Percentiles rank a stretch among this genome's conserved stretches.
Evolutionary conservation across 2,888 invertebrate genomes (phyloP).

Genomic region (Tridacna gigas): DNA sequence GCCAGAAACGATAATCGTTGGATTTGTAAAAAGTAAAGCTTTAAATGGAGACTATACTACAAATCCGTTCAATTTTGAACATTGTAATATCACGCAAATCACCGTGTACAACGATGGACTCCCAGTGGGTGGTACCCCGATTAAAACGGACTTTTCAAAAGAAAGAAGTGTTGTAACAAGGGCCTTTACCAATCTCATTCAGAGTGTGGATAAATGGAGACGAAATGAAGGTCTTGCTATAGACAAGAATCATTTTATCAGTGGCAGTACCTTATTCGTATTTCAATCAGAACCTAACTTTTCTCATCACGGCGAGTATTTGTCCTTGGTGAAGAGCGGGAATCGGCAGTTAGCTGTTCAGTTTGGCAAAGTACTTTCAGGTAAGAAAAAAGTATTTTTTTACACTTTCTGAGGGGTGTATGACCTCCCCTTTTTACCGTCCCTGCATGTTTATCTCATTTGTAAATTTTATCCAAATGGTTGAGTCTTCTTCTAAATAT

Average conservation of each 20-base stretch:
- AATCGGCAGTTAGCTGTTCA: constrained; percentile 31
- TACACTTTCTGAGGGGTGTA: too few relatives aligned
- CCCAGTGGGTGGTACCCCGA: constrained; percentile 47
- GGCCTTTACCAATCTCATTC: constrained; percentile 43
- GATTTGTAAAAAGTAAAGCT: constrained; percentile 46
- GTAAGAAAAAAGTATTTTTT: constrained; percentile 11
- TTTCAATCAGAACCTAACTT: constrained; percentile 44
- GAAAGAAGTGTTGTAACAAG: constrained; percentile 25
- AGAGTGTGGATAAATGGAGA: constrained; percentile 45
- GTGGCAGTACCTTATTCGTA: constrained; percentile 33
- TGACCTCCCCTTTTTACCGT: too few relatives aligned
- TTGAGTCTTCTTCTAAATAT: too few relatives aligned
- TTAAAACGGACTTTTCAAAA: constrained; percentile 29
- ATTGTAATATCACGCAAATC: constrained; percentile 44
- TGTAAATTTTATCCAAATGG: too few relatives aligned
- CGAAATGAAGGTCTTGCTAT: constrained; percentile 39
- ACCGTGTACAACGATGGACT: constrained; percentile 46
- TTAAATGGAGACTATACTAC: constrained; percentile 44
- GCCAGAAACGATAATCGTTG: constrained; percentile 36
- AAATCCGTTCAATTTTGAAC: constrained; percentile 59
- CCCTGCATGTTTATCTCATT: too few relatives aligned
- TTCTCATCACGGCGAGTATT: constrained; percentile 37
- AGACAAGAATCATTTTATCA: constrained; percentile 20
- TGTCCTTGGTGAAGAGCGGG: constrained; percentile 39
- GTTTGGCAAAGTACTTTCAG: constrained; percentile 30